A percentile compares a stretch with the other conserved stretches of the same genome.
Conservation (phyloP, 2,888 invertebrate species). For the Campoletis raptor region DNA sequence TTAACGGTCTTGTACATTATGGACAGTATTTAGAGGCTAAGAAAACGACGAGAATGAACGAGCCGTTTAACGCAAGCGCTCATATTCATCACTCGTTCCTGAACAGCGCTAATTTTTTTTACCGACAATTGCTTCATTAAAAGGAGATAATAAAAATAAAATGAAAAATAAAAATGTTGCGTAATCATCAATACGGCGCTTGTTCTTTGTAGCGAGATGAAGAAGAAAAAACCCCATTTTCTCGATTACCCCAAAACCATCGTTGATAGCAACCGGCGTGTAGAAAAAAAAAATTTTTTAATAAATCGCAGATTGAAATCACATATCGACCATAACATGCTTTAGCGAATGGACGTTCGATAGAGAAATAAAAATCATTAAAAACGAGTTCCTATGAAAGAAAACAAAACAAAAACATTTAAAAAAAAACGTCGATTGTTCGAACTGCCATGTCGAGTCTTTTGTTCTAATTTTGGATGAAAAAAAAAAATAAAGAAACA, state of each 20-base stretch:
- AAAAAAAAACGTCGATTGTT: slow-evolving; percentile 12
- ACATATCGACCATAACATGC: slow-evolving; percentile 44
- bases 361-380: slow-evolving; percentile 53
- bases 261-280: slow-evolving; percentile 40
- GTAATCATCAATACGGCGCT: slow-evolving; percentile 18
- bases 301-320: slow-evolving; percentile 35
- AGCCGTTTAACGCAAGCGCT: slow-evolving; percentile 34
- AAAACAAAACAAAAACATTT: slow-evolving; percentile 28
- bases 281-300: slow-evolving; percentile 25
- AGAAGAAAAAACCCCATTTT: slow-evolving; percentile 22
- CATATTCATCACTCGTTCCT: slow-evolving; percentile 1
- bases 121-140: slow-evolving; percentile 1
- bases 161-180: background rate
- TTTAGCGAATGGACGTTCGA: slow-evolving; percentile 55
- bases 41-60: slow-evolving; percentile 49
- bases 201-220: slow-evolving; percentile 6
- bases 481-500: slow-evolving; percentile 4
- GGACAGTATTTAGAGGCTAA: slow-evolving; percentile 72
- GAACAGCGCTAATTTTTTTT: background rate
- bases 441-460: slow-evolving; percentile 42
- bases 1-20: slow-evolving; percentile 72
- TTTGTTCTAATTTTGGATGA: slow-evolving; percentile 19
- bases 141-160: background rate
- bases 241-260: slow-evolving; percentile 31
- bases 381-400: slow-evolving; percentile 66